Percentiles rank a stretch among this genome's conserved stretches.
phyloP scores from a whole-genome alignment of 2,888 invertebrate species.

The Diaperis boleti region DNA sequence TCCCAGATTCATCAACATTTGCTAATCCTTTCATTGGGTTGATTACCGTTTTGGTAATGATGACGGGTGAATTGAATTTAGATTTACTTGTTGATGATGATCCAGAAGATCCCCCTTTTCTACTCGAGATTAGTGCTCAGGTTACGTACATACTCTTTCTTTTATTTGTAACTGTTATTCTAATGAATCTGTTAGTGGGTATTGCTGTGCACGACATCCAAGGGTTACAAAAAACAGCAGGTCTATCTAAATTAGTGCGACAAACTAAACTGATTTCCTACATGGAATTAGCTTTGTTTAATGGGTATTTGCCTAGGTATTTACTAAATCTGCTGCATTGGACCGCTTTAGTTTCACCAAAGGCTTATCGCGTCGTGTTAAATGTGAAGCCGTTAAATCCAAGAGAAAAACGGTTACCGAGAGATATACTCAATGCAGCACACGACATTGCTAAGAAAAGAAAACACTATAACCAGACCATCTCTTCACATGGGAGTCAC shows the following conservation, averaged over 20 bases:
- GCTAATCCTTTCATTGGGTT: slow-evolving; percentile 88
- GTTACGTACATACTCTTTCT: slow-evolving; percentile 85
- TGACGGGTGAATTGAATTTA: slow-evolving; percentile 88
- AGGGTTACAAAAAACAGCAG: slow-evolving; percentile 87
- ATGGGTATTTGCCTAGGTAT: slow-evolving; percentile 82
- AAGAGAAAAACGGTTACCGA: slow-evolving; percentile 82
- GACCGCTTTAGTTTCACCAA: slow-evolving; percentile 83
- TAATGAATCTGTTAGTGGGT: slow-evolving; percentile 88
- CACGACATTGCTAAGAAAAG: slow-evolving; percentile 85
- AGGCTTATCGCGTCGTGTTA: slow-evolving; percentile 84
- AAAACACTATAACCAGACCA: slow-evolving; percentile 77
- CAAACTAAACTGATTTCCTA: slow-evolving; percentile 90
- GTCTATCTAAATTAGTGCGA: slow-evolving; percentile 83
- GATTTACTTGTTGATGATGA: slow-evolving; percentile 81
- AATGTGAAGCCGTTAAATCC: slow-evolving; percentile 88
- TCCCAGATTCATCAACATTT: slow-evolving; percentile 84
- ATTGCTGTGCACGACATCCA: slow-evolving; percentile 91
- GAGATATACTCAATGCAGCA: slow-evolving; percentile 83
- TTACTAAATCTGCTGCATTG: slow-evolving; percentile 80
- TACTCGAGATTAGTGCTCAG: slow-evolving; percentile 84
- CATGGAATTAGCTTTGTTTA: slow-evolving; percentile 84
- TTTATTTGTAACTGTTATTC: slow-evolving; percentile 85
- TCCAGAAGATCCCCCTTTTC: slow-evolving; percentile 80
- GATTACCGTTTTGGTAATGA: slow-evolving; percentile 88
- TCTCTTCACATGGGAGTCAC: slow-evolving; percentile 71